Percentiles rank a stretch among this genome's conserved stretches.
phyloP scores from a whole-genome alignment of 2,888 invertebrate genomes.

The Therioaphis trifolii region DNA sequence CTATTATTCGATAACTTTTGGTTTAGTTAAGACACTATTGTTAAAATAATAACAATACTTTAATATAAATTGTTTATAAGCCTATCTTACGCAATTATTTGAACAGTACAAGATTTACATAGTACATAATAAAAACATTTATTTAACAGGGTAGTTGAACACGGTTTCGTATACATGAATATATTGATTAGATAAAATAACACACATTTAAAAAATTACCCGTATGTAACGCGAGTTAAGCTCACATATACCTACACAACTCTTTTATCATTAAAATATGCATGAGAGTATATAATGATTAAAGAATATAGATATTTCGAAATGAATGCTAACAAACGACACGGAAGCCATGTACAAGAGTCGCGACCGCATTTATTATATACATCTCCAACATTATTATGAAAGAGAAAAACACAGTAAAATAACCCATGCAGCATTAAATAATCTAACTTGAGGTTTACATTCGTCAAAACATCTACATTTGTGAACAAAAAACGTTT shows the following conservation, averaged over 20 bases:
- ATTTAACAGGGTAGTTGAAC: no score
- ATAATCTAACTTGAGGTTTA: slow-evolving; percentile 34
- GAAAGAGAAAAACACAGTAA: neutral
- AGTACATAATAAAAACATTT: no score
- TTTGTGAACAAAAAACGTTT: slow-evolving; percentile 16
- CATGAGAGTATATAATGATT: neutral
- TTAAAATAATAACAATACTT: no score
- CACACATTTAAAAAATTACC: no score
- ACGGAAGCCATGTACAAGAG: slow-evolving; percentile 26
- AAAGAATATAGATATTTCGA: slow-evolving; percentile 24
- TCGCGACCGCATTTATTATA: slow-evolving; percentile 2
- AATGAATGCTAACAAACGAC: slow-evolving; percentile 33
- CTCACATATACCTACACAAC: neutral
- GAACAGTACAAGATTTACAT: no score
- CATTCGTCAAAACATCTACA: neutral
- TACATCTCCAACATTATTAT: neutral
- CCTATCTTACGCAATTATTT: no score
- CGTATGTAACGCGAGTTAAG: no score
- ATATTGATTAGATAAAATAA: no score
- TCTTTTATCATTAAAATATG: slow-evolving; percentile 12
- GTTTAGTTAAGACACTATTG: no score
- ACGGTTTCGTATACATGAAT: no score
- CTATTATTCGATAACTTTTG: neutral
- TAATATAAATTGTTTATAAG: no score
- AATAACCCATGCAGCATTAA: slow-evolving; percentile 33